phyloP scores from a whole-genome alignment of 2,797 vertebrate species.

The Cuculus canorus region DNA sequence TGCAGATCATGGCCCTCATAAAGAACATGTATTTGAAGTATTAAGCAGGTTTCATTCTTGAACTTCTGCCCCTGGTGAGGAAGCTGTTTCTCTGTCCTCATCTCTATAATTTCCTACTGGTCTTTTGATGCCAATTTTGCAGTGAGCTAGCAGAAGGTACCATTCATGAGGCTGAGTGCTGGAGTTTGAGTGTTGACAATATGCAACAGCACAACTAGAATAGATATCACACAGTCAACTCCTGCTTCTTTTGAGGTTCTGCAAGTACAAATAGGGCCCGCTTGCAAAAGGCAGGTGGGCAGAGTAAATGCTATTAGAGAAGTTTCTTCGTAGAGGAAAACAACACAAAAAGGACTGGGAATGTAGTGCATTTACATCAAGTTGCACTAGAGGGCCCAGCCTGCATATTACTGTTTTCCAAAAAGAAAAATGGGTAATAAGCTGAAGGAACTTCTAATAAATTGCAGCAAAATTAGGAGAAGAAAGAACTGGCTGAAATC shows the following conservation, averaged over 20 bases:
- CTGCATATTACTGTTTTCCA: not conserved
- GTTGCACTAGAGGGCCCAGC: conserved; percentile 9
- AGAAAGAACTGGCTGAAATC: conserved; percentile 7
- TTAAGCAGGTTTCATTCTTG: not conserved
- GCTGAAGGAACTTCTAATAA: not conserved
- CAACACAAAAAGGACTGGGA: not conserved
- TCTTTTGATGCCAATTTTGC: not conserved
- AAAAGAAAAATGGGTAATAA: not conserved
- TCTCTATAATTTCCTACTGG: not conserved
- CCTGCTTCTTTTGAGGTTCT: not conserved
- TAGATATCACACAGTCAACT: not conserved
- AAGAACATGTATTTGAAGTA: not conserved
- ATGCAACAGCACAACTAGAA: not conserved
- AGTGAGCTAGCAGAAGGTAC: not conserved
- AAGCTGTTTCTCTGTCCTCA: not conserved
- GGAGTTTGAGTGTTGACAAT: not conserved
- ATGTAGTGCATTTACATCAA: not conserved
- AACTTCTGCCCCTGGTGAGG: not conserved
- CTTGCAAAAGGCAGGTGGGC: not conserved
- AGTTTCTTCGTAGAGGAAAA: not conserved
- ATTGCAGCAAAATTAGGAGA: not conserved
- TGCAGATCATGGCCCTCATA: not conserved
- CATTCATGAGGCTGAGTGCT: not conserved
- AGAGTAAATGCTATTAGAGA: not conserved
- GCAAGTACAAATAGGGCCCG: too few relatives aligned